Evolutionary conservation across 2,888 invertebrate genomes (phyloP).

Genomic region (Leptinotarsa juncta): DNA sequence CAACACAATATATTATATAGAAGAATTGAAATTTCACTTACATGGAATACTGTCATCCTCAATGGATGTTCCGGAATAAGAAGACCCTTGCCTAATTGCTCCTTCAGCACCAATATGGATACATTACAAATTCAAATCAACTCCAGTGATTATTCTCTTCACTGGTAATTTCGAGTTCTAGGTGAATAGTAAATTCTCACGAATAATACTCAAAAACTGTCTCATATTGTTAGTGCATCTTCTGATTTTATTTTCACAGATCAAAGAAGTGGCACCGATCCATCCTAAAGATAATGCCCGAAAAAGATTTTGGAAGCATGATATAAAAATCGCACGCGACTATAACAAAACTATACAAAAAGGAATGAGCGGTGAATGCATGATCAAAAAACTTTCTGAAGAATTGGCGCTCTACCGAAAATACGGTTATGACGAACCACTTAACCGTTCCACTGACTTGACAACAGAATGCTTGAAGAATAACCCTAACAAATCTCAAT

Average conservation of each 20-base stretch:
- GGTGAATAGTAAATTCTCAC: no score
- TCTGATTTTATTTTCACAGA: conserved; percentile 57
- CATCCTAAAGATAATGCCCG: conserved; percentile 64
- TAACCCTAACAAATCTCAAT: conserved; percentile 46
- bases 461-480: conserved; percentile 46
- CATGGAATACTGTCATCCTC: no score
- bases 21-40: no score
- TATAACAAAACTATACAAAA: conserved; percentile 66
- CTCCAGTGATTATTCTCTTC: no score
- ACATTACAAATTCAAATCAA: no score
- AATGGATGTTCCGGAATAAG: no score
- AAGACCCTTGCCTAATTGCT: no score
- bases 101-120: no score
- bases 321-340: conserved; percentile 72
- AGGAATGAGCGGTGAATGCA: conserved; percentile 56
- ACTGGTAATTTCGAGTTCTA: no score
- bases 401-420: conserved; percentile 58
- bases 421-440: conserved; percentile 36
- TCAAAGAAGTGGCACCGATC: conserved; percentile 73
- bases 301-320: conserved; percentile 73
- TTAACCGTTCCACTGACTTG: conserved; percentile 54
- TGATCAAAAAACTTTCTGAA: conserved; percentile 56
- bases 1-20: no score
- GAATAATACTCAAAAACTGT: no score
- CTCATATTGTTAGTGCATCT: background rate